Conservation (phyloP, 1,140 invertebrate species). For the Euura lappo region DNA sequence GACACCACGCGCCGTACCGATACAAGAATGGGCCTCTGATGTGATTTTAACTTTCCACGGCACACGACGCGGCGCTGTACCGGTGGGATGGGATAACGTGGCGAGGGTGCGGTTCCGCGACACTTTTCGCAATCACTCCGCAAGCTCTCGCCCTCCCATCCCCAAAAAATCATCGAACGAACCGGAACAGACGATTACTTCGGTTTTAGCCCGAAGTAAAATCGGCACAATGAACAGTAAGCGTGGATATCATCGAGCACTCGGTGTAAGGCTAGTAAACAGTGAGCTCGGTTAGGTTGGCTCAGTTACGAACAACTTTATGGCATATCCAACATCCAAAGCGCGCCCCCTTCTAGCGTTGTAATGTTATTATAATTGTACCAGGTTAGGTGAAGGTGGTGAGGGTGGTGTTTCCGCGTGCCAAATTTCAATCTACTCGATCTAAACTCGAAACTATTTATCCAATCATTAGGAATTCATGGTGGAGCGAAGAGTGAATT, state of each 20-base stretch:
- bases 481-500: neutral
- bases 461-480: neutral
- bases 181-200: too few relatives aligned
- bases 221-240: too few relatives aligned
- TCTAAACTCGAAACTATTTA: neutral
- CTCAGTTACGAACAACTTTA: neutral
- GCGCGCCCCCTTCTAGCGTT: neutral
- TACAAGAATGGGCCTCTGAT: slow-evolving; percentile 46
- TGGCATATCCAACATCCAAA: neutral
- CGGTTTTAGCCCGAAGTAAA: too few relatives aligned
- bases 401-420: neutral
- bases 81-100: too few relatives aligned
- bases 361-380: neutral
- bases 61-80: neutral
- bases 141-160: too few relatives aligned
- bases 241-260: neutral
- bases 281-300: neutral
- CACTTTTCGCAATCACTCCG: too few relatives aligned
- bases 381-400: neutral
- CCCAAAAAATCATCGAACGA: too few relatives aligned
- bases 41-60: slow-evolving; percentile 46
- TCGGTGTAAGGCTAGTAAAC: neutral
- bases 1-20: slow-evolving; percentile 24
- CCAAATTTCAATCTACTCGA: neutral
- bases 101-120: neutral